Conservation (phyloP, 2,888 invertebrate genomes). For the Habrosyne pyritoides region DNA sequence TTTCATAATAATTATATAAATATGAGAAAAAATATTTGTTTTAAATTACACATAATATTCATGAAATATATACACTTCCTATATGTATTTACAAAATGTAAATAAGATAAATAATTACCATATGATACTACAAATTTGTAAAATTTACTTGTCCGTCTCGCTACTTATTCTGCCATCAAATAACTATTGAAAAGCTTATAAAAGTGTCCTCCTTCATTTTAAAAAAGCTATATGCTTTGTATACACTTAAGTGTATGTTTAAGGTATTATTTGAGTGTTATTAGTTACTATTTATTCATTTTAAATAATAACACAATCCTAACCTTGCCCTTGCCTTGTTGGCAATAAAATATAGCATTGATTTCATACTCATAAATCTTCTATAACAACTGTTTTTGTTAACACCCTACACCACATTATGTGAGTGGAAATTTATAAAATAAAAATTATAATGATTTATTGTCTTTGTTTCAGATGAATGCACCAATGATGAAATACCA, state of each 20-base stretch:
- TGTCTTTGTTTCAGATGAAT: conserved; percentile 69
- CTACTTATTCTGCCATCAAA: too few relatives aligned
- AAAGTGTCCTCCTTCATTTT: too few relatives aligned
- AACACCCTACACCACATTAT: not conserved
- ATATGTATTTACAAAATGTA: not conserved
- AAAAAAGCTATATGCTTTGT: too few relatives aligned
- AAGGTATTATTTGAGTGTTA: too few relatives aligned
- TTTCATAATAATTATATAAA: too few relatives aligned
- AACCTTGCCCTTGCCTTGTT: not conserved
- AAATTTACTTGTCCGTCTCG: not conserved
- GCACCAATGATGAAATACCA: conserved; percentile 60
- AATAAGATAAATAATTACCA: too few relatives aligned
- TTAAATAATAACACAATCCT: not conserved
- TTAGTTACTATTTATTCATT: too few relatives aligned
- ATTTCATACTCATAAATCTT: not conserved
- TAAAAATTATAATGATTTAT: conserved; percentile 13
- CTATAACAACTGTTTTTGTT: not conserved
- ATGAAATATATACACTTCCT: not conserved
- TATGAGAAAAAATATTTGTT: too few relatives aligned
- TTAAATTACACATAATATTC: too few relatives aligned
- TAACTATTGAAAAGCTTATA: too few relatives aligned
- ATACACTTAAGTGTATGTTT: too few relatives aligned
- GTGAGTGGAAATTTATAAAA: not conserved
- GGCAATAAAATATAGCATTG: not conserved
- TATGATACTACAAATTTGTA: not conserved